Evolutionary conservation across 2,113 vertebrate species (phyloP).

Genomic region (Todiramphus saurophagus): DNA sequence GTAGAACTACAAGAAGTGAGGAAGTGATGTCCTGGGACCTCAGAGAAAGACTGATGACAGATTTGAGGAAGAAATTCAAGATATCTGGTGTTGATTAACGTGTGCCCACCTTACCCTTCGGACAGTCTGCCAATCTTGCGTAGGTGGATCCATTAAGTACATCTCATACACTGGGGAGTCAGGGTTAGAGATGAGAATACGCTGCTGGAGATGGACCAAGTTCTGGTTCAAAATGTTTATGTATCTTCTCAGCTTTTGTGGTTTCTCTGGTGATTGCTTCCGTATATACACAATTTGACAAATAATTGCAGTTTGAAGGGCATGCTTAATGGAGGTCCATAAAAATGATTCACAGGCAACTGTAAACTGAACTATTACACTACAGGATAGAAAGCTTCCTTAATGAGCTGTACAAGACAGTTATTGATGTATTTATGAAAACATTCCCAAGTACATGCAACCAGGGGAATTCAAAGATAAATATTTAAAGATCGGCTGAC

Average conservation of each 20-base stretch:
- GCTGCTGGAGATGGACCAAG: slow-evolving; percentile 20
- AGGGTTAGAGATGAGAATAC: background rate
- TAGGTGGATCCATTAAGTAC: background rate
- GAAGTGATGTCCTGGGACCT: background rate
- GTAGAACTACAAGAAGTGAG: background rate
- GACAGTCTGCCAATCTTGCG: accelerated
- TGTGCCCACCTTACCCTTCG: background rate
- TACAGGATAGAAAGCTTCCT: slow-evolving; percentile 72
- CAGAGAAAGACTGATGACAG: background rate
- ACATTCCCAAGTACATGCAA: slow-evolving; percentile 62
- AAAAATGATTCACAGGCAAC: slow-evolving; percentile 69
- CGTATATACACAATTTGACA: slow-evolving; percentile 38
- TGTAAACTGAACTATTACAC: slow-evolving; percentile 65
- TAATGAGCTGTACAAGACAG: slow-evolving; percentile 74
- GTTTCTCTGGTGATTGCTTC: slow-evolving; percentile 59
- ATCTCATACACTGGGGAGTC: background rate
- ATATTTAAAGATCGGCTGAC: slow-evolving; percentile 62
- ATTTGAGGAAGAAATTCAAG: background rate
- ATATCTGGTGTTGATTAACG: background rate
- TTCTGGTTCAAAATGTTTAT: slow-evolving; percentile 15
- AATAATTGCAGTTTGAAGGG: slow-evolving; percentile 72
- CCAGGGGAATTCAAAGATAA: slow-evolving; percentile 67
- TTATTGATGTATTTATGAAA: slow-evolving; percentile 76
- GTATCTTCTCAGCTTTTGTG: slow-evolving; percentile 25
- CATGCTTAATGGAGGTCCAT: slow-evolving; percentile 62